Evolutionary conservation across 23 tunicate species (phyloP).

Genomic region (Styela clava): DNA sequence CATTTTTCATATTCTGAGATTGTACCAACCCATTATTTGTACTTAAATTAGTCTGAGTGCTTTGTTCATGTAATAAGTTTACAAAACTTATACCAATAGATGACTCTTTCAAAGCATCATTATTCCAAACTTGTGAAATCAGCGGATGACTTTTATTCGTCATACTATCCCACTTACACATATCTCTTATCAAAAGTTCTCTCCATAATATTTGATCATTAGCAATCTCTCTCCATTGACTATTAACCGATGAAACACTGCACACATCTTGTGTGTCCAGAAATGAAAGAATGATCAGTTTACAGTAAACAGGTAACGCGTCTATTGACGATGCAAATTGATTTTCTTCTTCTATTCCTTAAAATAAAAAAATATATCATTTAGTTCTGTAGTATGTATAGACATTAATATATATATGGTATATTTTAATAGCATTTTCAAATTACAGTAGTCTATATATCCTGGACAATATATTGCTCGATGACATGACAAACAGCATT

Average conservation of each 20-base stretch:
- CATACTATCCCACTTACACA: constrained; percentile 66
- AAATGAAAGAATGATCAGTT: constrained; percentile 65
- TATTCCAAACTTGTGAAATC: constrained; percentile 21
- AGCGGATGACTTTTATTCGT: constrained; percentile 80
- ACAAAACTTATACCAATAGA: not conserved
- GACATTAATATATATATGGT: not conserved
- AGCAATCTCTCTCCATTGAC: constrained; percentile 72
- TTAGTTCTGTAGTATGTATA: not conserved
- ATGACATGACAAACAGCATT: too few species aligned
- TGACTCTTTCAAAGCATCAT: not conserved
- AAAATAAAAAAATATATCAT: not conserved
- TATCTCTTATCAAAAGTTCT: constrained; percentile 70
- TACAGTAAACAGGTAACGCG: constrained; percentile 81
- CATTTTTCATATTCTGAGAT: not conserved
- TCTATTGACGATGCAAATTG: constrained; percentile 12
- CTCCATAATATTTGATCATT: constrained; percentile 87
- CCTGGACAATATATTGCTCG: too few species aligned
- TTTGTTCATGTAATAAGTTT: not conserved
- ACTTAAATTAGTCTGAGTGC: not conserved
- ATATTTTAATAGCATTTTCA: not conserved
- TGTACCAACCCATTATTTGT: not conserved
- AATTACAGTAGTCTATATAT: not conserved
- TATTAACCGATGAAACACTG: constrained; percentile 57
- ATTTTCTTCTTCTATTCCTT: not conserved
- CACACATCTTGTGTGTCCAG: constrained; percentile 71